Evolutionary conservation across 2,113 vertebrate species (phyloP), one percentile per base, ranked within the genome.

Genomic region (Rhea pennata): DNA sequence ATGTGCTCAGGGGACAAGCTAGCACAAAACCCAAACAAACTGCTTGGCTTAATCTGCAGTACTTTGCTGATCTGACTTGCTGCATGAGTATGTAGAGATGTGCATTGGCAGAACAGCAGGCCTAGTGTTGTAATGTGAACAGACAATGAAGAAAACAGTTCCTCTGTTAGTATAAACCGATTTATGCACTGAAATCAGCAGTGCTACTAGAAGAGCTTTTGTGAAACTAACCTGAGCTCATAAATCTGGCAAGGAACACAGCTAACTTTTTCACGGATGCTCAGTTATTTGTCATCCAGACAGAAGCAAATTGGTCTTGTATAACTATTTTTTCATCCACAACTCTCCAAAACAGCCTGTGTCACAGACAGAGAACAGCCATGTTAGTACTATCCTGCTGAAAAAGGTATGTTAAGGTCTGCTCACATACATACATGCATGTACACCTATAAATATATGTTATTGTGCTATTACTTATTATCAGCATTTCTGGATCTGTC

Each of bases 351-450:
- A 69, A 80, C 54, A 54, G 36, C 64, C 36, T 29, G 36, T 54
- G 67, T 62, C 74, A 76, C 58, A 85, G 61, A 59, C 54, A 59
- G 31, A 84, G 61, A 67, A 46, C 14, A 17, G 79, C 54, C 3
- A 1, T 33, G 59, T 29, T 53, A 51, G 62, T 65, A 83, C 53
- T 82, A 40, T 36, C 31, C 42, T 64, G 46, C 48, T 72, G 36
- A 42, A 84, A 65, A 83, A 54, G 3, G 2, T 1, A 2, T 20
- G 24, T 31, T 67, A 66, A 84, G 27, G 22, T 48, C 42, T 44
- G 29, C 5, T 6, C n/a, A 12, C 8, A n/a, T 5, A 16, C n/a
- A 13, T 51, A 6, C 4, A 5, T 6, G 5, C 15, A 10, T 5
- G 31, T 9, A 31, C 56, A 31, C 56, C 17, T 11, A 54, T 69